Evolutionary conservation across 2,888 invertebrate species (phyloP), one percentile per base, ranked within the genome.

Genomic region (Phragmatobia fuliginosa): DNA sequence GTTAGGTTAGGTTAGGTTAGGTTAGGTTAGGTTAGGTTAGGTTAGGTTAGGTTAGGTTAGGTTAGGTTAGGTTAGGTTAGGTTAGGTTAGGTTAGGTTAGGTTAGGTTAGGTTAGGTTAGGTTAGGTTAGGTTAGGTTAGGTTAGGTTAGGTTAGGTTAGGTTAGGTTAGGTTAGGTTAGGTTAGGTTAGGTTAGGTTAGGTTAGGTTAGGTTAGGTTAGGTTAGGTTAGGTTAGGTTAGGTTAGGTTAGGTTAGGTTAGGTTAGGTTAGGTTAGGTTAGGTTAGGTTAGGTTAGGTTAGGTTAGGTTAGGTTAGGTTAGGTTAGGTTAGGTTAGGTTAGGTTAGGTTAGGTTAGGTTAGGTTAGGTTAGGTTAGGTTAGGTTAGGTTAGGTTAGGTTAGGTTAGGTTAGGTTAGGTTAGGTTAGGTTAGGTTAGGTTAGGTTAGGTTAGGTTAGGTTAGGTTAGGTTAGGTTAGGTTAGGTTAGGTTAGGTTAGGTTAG

Each of bases 91-190:
- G 79, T 77, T 79, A 76, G 77, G 79, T 77, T 77, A 77, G 77
- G 76, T 77, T 79, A 79, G 79, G 79, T 79, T 79, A 77, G 79
- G 76, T 79, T 77, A 76, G 78, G 78, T 79, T 79, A 79, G 78
- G 78, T 79, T 79, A 76, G 76, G 78, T 79, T 79, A 76, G 78
- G 78, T 77, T 79, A 79, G 76, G 76, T 77, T 79, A 77, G 79
- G 75, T 80, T 80, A 78, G 78, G 78, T 79, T 78, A 78, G 81
- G 78, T 78, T 78, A 80, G 80, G 80, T 80, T 78, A 78, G 78
- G 78, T 78, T 78, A 78, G 77, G 77, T 78, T 79, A 73, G 77
- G 77, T 77, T 78, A 74, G 76, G 76, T 79, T 78, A 78, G 78
- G 76, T 78, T 76, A 75, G 76, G 78, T 74, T 75, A 77, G 77